Conservation (phyloP, 1,140 invertebrate species). For the Polypedilum vanderplanki region DNA sequence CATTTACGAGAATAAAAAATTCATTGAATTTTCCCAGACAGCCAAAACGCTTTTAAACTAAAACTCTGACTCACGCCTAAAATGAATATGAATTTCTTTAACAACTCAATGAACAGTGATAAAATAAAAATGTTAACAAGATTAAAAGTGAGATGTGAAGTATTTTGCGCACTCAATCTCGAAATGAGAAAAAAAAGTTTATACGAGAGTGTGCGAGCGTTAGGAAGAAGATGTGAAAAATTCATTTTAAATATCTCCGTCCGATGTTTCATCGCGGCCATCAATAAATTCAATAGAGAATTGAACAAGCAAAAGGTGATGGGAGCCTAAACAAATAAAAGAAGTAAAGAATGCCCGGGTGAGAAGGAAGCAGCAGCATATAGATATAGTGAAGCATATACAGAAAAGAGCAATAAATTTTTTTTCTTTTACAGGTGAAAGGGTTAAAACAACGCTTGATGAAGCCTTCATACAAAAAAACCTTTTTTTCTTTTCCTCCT, state of each 20-base stretch:
- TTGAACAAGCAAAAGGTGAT: conserved; percentile 17
- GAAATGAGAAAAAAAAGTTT: not conserved
- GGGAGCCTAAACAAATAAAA: conserved; percentile 12
- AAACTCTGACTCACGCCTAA: too few species aligned
- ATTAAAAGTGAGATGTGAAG: conserved; percentile 12
- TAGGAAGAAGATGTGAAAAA: not conserved
- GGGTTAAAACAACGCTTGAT: conserved; percentile 17
- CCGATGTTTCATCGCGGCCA: not conserved
- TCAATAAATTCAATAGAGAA: not conserved
- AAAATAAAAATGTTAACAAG: conserved; percentile 14
- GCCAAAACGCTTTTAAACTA: too few species aligned
- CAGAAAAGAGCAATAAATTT: not conserved
- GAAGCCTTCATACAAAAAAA: not conserved
- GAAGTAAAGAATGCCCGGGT: not conserved
- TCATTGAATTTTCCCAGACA: too few species aligned
- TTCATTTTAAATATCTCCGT: conserved; percentile 9
- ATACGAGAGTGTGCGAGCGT: too few species aligned
- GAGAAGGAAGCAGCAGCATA: not conserved
- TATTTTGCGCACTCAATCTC: conserved; percentile 8
- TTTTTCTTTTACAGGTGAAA: not conserved
- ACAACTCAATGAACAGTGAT: not conserved
- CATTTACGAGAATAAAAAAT: too few species aligned
- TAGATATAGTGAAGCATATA: not conserved
- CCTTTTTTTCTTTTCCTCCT: not conserved
- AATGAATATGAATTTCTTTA: not conserved